These are phyloP conservation scores for Eidolon dupreanum DNA, from an alignment of 2,797 vertebrate genomes.

Conservation along the genomic window DNA sequence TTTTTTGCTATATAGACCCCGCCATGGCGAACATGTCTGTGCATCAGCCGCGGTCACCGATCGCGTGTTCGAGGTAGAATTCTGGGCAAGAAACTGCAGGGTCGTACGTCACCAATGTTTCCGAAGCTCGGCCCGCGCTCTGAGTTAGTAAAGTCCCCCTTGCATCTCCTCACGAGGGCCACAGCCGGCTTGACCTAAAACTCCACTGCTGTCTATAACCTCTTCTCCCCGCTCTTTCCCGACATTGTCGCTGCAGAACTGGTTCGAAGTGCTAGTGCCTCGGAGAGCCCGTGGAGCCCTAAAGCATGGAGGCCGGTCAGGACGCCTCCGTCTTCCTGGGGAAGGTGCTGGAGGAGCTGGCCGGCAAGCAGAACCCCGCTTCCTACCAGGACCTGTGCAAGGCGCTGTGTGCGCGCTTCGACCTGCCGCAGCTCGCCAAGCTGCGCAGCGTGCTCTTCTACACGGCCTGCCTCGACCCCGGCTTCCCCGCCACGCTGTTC, in stretches of 20 bases:
- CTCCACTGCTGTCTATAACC: not conserved
- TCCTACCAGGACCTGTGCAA: constrained; percentile 97
- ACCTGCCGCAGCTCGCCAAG: constrained; percentile 93
- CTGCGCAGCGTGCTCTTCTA: constrained; percentile 94
- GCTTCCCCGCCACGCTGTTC: constrained; percentile 94
- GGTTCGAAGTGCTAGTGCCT: not conserved
- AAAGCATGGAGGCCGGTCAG: constrained; percentile 91
- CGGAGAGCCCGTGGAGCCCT: not conserved
- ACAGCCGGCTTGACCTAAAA: not conserved
- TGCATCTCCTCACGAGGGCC: not conserved
- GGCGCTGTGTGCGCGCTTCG: constrained; percentile 93
- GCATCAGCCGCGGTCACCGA: not conserved
- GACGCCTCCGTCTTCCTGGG: constrained; percentile 93
- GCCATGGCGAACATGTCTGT: not conserved
- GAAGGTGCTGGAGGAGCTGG: constrained; percentile 94
- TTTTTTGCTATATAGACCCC: not conserved
- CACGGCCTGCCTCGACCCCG: constrained; percentile 94
- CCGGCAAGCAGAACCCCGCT: constrained; percentile 90
- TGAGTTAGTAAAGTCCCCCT: not conserved
- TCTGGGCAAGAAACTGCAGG: not conserved
- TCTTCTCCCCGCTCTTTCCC: constrained; percentile 38
- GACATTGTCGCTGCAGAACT: constrained; percentile 61
- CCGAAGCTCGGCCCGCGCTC: not conserved
- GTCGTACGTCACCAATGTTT: not conserved
- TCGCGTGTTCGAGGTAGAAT: not conserved